Evolutionary conservation across 1,140 invertebrate species (phyloP), one percentile per base, ranked within the genome.

Genomic region (Eufriesea mexicana): DNA sequence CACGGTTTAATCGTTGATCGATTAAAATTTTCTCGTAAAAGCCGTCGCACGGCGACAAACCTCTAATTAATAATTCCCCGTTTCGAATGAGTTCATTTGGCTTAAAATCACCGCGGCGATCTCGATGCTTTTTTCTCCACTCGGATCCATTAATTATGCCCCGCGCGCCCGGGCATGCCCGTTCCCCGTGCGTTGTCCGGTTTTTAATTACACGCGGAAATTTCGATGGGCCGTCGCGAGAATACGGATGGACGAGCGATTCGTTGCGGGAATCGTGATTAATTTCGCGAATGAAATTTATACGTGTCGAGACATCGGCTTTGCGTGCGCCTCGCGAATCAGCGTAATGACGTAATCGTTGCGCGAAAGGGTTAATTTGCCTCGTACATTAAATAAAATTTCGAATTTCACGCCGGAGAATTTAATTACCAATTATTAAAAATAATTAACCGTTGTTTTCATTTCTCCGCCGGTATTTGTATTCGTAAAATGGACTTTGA

Each of bases 231-330:
- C 5, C 18, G 28, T 12, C 5, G 25, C 16, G 18, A 16, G 23
- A 9, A 12, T 54, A 25, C 35, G 18, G 10, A 35, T 28, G 23
- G 35, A 49, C 35, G 59, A 35, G 25, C 25, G 28, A 18, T 14
- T 14, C 20, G 47, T 12, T 61, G 62, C 28, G 62, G 16, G 9
- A 35, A 0, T 57, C 18, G 35, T 86, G 84, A 86, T 86, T 86
- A 85, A 86, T 86, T 82, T 64, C 45, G 47, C 6, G 55, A 86
- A 83, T 73, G 84, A 86, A 86, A 86, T 86, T 79, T 64, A 16
- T 55, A 82, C 81, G 51, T 49, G 71, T 51, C 28, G 45, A 16
- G n/a, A 51, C 16, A 35, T 51, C 54, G n/a, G 45, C 45, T n/a
- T 51, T 1, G 45, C 20, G 28, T 12, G 4, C 47, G 47, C 35